These are phyloP conservation scores for Bos indicus DNA, from an alignment of 2,113 vertebrate species.

Conservation along the genomic window DNA sequence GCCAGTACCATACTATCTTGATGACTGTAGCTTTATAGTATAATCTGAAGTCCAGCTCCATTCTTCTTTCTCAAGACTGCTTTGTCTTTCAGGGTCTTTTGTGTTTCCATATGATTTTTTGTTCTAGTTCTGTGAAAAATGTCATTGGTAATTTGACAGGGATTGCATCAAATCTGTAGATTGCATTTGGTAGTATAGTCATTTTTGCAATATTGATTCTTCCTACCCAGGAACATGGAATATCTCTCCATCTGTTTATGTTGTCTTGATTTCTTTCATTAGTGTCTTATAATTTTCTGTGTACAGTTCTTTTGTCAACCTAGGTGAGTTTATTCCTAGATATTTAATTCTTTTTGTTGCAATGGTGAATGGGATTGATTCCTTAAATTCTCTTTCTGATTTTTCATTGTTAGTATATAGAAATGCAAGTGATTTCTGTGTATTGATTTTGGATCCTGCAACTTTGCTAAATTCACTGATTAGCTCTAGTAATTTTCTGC, in stretches of 20 bases:
- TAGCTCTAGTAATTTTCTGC: not conserved
- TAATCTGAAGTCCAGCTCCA: not conserved
- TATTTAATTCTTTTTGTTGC: not conserved
- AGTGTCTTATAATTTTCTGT: not conserved
- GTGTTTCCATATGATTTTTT: not conserved
- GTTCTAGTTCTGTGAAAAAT: not conserved
- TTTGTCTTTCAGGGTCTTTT: not conserved
- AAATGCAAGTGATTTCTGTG: not conserved
- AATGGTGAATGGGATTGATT: not conserved
- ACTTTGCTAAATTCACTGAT: not conserved
- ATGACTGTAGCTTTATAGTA: not conserved
- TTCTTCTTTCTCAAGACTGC: not conserved
- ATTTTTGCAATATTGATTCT: not conserved
- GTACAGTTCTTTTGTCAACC: not conserved
- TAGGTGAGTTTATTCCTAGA: not conserved
- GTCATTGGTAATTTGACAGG: not conserved
- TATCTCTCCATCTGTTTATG: not conserved
- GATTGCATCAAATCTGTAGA: not conserved
- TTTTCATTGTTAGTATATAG: not conserved
- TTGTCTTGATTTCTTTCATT: not conserved
- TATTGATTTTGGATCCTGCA: not conserved
- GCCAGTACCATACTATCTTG: not conserved
- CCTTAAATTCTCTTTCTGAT: not conserved
- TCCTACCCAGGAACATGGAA: not conserved
- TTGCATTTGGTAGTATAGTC: not conserved